Evolutionary conservation across 2,888 invertebrate genomes (phyloP), one percentile per base, ranked within the genome.

Genomic region (Zhengitettix transpicula): DNA sequence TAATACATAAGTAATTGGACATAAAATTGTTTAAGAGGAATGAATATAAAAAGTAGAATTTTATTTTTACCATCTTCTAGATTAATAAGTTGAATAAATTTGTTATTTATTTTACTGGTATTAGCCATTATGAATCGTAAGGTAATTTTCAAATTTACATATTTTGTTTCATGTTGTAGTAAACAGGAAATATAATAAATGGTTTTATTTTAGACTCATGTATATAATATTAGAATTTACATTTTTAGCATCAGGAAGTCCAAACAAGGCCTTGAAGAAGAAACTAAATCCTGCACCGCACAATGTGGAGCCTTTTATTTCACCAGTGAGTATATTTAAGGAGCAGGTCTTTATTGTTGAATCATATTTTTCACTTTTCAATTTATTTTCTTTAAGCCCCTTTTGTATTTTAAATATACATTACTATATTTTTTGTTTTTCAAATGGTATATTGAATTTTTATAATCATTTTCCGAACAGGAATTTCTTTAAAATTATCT

Each of bases 241-340:
- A 62, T 59, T 68, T 69, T 56, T 64, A 72, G 71, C 70, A 51
- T 68, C 70, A 9, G 67, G 67, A 12, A 71, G 71, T 64, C 71
- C 73, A 10, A 67, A 66, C 51, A 72, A 71, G 63, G 63, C 65
- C n/a, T 69, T 68, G 63, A 72, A 71, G 65, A 71, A 72, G 62
- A 67, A 65, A 60, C 66, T 59, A 5, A 57, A 61, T 52, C 60
- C 58, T 17, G 41, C 56, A 11, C 10, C 57, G 14, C 52, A 56
- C 11, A 28, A 40, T 15, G 44, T 28, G 52, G 62, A 62, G 15
- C 10, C 58, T 15, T 57, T 59, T 28, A 58, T 56, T 12, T 55
- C 63, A 17, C 59, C 59, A 42, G 63, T 63, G 52, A 63, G 63
- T 63, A 58, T 40, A 55, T 14, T 55, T 5, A 5, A 28, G 2